Evolutionary conservation across 2,797 vertebrate species (phyloP).

Genomic region (Hozukius guyotensis): DNA sequence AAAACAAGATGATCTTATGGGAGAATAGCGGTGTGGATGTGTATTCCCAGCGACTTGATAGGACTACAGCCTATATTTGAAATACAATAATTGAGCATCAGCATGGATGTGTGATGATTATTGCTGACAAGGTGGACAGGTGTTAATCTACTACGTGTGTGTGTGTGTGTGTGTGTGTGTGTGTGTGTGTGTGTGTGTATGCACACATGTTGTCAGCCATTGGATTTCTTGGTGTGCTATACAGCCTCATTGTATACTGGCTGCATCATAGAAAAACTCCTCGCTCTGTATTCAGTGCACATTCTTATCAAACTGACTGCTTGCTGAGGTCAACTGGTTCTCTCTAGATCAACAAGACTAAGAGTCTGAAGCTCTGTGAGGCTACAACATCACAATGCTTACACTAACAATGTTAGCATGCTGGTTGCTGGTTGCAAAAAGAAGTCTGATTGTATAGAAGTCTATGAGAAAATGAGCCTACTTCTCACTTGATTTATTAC

Average conservation of each 20-base stretch:
- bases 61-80: conserved; percentile 9
- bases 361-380: neutral
- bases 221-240: neutral
- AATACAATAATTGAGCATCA: conserved; percentile 30
- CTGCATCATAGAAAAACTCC: neutral
- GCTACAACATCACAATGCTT: neutral
- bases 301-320: conserved; percentile 18
- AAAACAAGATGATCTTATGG: conserved; percentile 23
- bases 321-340: conserved; percentile 36
- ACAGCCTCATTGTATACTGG: neutral
- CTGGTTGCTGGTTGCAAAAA: neutral
- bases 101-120: conserved; percentile 27
- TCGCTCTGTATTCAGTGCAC: conserved; percentile 30
- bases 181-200: neutral
- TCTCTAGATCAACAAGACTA: conserved; percentile 5
- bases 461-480: no score
- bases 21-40: neutral
- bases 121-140: conserved; percentile 6
- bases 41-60: conserved; percentile 2
- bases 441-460: no score
- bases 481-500: no score
- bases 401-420: neutral
- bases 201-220: neutral
- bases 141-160: neutral
- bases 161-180: neutral